Percentiles rank a stretch among this genome's conserved stretches.
These are phyloP conservation scores for Myotis daubentonii DNA, from an alignment of 2,797 vertebrate genomes.

Conservation along the genomic window DNA sequence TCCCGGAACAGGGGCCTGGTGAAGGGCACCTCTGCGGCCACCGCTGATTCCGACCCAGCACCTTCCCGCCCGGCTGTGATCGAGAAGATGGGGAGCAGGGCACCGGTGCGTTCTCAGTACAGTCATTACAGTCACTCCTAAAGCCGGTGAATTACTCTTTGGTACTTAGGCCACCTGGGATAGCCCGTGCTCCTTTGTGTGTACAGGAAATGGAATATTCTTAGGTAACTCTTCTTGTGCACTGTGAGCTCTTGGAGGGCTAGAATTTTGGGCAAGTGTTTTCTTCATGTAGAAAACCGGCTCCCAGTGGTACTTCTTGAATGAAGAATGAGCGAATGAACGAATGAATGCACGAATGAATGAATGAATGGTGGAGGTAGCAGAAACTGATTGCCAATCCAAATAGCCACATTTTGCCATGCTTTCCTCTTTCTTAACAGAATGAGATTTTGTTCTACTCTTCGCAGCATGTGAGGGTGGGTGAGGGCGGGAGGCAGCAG, in stretches of 20 bases:
- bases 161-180: not conserved
- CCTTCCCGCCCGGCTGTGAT: not conserved
- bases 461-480: not conserved
- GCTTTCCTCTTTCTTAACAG: not conserved
- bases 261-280: not conserved
- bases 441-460: not conserved
- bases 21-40: conserved; percentile 56
- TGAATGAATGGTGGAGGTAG: not conserved
- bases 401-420: rapidly evolving
- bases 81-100: not conserved
- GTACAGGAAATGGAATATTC: not conserved
- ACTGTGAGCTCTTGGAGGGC: not conserved
- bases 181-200: not conserved
- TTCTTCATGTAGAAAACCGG: not conserved
- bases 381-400: not conserved
- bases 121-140: not conserved
- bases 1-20: not conserved
- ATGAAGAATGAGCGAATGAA: not conserved
- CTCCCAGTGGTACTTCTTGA: not conserved
- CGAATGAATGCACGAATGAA: not conserved
- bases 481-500: too few species aligned
- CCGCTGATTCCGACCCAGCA: rapidly evolving
- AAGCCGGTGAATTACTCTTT: not conserved
- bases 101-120: not conserved
- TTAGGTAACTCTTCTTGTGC: not conserved